Base-by-base conservation (phyloP, 2,888 invertebrate species). In the Palloptera scutellata region DNA sequence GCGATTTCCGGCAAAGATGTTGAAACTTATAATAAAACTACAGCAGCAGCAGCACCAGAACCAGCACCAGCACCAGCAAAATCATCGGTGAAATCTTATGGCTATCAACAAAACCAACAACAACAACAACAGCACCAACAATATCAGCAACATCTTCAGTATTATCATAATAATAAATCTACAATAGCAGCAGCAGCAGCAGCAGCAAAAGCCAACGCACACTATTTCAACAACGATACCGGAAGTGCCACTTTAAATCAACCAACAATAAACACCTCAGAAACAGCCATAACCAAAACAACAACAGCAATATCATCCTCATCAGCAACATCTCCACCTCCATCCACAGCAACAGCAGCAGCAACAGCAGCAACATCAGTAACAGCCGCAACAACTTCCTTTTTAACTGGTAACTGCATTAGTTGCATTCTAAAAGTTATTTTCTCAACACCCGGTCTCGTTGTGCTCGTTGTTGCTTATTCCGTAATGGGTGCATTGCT, bases 401-500 rank as follows among this genome's bases (percentile, higher is more conserved):
- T 54, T 63, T 52, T 55, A 11, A n/a, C 42, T 3, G 61, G 59
- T 58, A 67, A 73, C 66, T 83, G 81, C 68, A 67, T 81, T 55
- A 79, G 81, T 63, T 76, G 79, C 53, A 63, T 80, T 68, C 73
- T 83, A 20, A 84, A 83, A 75, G 68, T 84, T 65, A 68, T 83
- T 62, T 79, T 84, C 71, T 85, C 85, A n/a, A 81, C 85, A 62
- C 85, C 85, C 57, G 92, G 92, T 12, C 86, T 92, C 70, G 90
- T 91, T 80, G 86, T 90, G 40, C 84, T 93, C 67, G 93, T 94
- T 73, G 88, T 91, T 68, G 87, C 88, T 63, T 93, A 93, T 83
- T 91, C 92, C 71, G 87, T 92, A 69, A 86, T 91, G 75, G 93
- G 93, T 65, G 93, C 92, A 52, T 85, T 91, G 74, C 87, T 93